These are phyloP conservation scores for Bergia sp. DNA, from an alignment of 92 coral and sea anemone genomes.

Conservation along the genomic window DNA sequence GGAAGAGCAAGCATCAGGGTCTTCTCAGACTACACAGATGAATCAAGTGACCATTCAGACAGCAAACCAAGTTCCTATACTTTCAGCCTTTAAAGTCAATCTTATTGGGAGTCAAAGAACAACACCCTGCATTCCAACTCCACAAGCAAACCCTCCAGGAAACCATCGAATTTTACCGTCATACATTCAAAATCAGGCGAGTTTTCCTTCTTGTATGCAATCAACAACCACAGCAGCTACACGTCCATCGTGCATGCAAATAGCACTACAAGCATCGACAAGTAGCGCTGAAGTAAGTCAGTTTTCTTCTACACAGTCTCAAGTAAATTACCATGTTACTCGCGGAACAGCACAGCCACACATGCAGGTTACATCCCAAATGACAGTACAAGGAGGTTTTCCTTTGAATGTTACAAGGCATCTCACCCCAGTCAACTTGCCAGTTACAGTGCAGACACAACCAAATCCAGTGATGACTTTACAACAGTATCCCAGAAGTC, in stretches of 20 bases:
- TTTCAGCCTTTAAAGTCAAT: background rate
- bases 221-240: background rate
- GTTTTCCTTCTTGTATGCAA: background rate
- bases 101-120: background rate
- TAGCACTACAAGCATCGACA: background rate
- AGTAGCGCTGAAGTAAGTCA: background rate
- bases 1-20: background rate
- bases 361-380: background rate
- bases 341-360: background rate
- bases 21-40: background rate
- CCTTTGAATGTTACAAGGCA: constrained; percentile 20
- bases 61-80: background rate
- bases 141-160: background rate
- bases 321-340: background rate
- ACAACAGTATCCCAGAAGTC: constrained; percentile 1
- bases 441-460: background rate
- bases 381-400: background rate
- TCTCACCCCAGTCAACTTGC: constrained; percentile 21
- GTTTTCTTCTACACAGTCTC: background rate
- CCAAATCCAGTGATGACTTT: background rate
- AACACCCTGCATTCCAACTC: background rate
- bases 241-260: constrained; percentile 28
- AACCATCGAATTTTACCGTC: background rate
- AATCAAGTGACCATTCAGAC: background rate
- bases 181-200: background rate